phyloP scores from a whole-genome alignment of 2,797 vertebrate genomes.

The Urocyon cinereoargenteus region DNA sequence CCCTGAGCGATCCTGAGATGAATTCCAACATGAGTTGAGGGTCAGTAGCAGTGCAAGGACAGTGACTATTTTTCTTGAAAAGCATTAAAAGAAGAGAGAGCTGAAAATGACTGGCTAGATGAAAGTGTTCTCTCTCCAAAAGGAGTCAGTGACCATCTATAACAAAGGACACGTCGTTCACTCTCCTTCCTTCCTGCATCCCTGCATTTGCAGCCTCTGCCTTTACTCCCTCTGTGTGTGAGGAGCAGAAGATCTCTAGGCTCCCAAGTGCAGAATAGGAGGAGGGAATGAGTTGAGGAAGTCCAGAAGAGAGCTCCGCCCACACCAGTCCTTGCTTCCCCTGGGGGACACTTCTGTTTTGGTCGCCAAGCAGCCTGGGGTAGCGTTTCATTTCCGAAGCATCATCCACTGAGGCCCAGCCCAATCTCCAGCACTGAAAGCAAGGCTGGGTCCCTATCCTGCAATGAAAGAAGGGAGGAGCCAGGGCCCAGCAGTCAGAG shows the following conservation, averaged over 20 bases:
- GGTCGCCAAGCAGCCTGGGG: too few relatives aligned
- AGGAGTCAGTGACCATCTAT: not conserved
- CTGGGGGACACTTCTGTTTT: not conserved
- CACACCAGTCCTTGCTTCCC: not conserved
- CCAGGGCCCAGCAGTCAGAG: not conserved
- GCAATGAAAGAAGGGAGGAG: not conserved
- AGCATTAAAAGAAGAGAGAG: not conserved
- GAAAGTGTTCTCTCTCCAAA: not conserved
- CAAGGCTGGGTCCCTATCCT: not conserved
- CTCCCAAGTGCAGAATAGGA: not conserved
- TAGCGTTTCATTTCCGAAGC: not conserved
- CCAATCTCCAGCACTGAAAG: not conserved
- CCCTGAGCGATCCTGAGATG: not conserved
- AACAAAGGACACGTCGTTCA: not conserved
- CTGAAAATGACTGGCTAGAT: not conserved
- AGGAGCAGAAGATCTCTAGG: not conserved
- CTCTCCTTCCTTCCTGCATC: not conserved
- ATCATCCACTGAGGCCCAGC: not conserved
- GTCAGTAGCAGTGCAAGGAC: accelerated
- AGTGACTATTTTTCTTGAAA: not conserved
- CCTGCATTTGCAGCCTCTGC: not conserved
- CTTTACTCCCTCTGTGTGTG: not conserved
- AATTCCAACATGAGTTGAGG: not conserved
- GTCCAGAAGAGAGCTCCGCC: not conserved
- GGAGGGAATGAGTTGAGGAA: not conserved